These are phyloP conservation scores for Trissolcus brochymenae DNA, from an alignment of 2,888 invertebrate species.

Conservation along the genomic window DNA sequence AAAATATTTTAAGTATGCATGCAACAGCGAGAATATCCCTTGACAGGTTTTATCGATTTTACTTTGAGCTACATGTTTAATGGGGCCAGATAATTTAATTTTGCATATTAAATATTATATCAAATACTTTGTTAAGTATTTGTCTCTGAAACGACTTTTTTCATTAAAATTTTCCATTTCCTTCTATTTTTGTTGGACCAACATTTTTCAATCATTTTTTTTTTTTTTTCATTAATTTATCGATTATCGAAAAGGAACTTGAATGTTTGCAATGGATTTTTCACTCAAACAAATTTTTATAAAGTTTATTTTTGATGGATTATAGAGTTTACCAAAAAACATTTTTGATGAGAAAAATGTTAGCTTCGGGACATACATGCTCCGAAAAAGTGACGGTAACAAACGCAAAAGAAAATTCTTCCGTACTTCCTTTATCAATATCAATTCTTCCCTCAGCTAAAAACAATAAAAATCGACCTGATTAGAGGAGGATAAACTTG, in stretches of 20 bases:
- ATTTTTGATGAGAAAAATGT: background rate
- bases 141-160: background rate
- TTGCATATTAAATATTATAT: background rate
- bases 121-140: background rate
- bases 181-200: background rate
- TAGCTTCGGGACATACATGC: background rate
- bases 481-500: background rate
- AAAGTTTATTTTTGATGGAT: background rate
- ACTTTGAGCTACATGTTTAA: conserved; percentile 4
- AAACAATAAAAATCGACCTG: conserved; percentile 1
- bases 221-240: no score
- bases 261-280: background rate
- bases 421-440: background rate
- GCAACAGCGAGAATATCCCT: background rate
- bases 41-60: conserved; percentile 1
- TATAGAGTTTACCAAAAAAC: background rate
- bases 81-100: background rate
- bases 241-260: background rate
- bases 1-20: background rate
- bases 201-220: background rate
- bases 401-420: background rate
- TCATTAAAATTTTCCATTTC: background rate
- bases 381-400: background rate
- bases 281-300: background rate
- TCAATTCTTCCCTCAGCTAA: background rate